Evolutionary conservation across 2,888 invertebrate genomes (phyloP), one percentile per base, ranked within the genome.

Genomic region (Caenorhabditis zanzibari): DNA sequence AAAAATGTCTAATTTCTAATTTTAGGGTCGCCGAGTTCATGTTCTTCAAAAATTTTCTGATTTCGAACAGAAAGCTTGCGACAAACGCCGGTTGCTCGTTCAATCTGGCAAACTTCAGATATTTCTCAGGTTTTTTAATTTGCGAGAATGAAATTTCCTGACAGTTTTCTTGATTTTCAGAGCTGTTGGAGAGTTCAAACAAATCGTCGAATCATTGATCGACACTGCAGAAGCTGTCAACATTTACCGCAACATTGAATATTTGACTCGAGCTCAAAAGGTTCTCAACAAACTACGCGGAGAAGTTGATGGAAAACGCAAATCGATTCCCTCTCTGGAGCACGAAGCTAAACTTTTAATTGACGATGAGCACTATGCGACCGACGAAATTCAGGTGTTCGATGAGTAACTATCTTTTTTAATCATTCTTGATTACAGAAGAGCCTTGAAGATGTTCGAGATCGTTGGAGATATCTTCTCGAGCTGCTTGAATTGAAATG

Each of bases 1-100:
- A 54, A 54, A 9, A 32, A 35, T 3, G 12, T 3, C n/a, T 47
- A 9, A 47, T 12, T 28, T 58, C 10, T 22, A 71, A 5, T 16
- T 76, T 38, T 24, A 81, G 81, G 71, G 69, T 10, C 81, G 71
- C 2, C 69, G 75, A 14, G 38, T 64, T 9, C 69, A 81, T n/a
- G 81, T 75, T 16, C 75, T 81, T 26, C 81, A 75, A 22, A 75
- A 75, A 19, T 81, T 71, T 38, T 22, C 69, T 1, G 81, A 81
- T 49, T 75, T 81, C 41, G 63, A 74, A 32, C n/a, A 63, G 4
- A 54, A 71, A n/a, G 81, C 75, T 28, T 6, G 32, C 1, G 44
- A 75, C 22, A 81, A 81, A 26, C 54, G 71, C 0, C 56, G 54
- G 2, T 16, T 56, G 14, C 41, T 81, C 12, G 56, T 81, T 24